Base-by-base conservation (phyloP, 2,797 vertebrate species). In the Diplodus puntazzo region DNA sequence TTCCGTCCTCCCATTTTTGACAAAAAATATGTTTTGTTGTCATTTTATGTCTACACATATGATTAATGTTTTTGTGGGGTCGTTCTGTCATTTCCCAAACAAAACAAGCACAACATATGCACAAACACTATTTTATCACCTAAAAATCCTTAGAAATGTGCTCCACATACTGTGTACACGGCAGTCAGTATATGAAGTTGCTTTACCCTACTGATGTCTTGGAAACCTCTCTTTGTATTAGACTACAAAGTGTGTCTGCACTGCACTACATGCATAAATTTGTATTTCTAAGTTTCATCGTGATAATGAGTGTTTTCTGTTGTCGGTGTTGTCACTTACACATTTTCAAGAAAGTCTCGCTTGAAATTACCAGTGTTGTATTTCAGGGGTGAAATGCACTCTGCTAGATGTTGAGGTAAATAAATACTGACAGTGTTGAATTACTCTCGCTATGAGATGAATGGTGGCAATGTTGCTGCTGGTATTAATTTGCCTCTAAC, bases 341-440 rank as follows among this genome's bases (percentile, higher is more conserved):
- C 25, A 58, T 42, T 3, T 18, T 42, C 14, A 55, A 5, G 3
- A 73, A 45, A 30, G 10, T 60, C 14, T 17, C 45, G 9, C 23
- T 46, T 2, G 14, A 17, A 55, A 23, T 34, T 18, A 23, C 14
- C 50, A 27, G 20, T 48, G 25, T 17, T 54, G 9, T n/a, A 25
- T 16, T 34, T 61, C 3, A 25, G 16, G 3, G 8, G 7, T 34
- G 25, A 55, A 71, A 63, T 68, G 8, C 54, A 53, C 55, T 78
- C 69, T 58, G 20, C 45, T 25, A 65, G 45, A 60, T 49, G 48
- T 53, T 23, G 27, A 54, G 42, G 48, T 66, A 34, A 61, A 20
- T 79, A 54, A 75, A 75, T 52, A 46, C 54, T 25, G 23, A 5
- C 66, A 42, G 27, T 48, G 30, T 63, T 73, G 54, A 59, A 80